Conservation (phyloP, 1,140 invertebrate genomes). For the Ceratoteleas bidentatus region DNA sequence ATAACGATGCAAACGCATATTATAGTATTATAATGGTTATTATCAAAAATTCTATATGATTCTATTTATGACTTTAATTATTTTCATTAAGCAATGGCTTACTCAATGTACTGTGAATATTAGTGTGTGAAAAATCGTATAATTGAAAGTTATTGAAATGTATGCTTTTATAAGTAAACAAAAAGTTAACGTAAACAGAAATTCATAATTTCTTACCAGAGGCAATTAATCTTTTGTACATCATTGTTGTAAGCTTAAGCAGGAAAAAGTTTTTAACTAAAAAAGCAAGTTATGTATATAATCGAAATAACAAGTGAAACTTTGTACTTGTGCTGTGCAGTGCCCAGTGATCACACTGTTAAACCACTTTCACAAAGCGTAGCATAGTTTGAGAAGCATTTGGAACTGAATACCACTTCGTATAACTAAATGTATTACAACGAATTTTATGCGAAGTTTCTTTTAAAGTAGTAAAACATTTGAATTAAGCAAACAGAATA, state of each 20-base stretch:
- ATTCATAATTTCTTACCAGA: not conserved
- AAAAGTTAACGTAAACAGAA: not conserved
- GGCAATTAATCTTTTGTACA: conserved; percentile 36
- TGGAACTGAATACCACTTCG: conserved; percentile 59
- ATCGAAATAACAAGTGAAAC: conserved; percentile 57
- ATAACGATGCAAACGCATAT: too few relatives aligned
- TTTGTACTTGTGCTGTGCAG: conserved; percentile 31
- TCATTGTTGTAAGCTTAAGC: conserved; percentile 30
- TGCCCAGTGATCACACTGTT: conserved; percentile 53
- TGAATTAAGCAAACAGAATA: not conserved
- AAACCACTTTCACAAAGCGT: conserved; percentile 59
- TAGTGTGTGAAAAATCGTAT: too few relatives aligned
- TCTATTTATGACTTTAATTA: too few relatives aligned
- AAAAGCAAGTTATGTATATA: conserved; percentile 48
- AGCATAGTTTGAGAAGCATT: conserved; percentile 62
- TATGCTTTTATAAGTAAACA: not conserved
- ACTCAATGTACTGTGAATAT: too few relatives aligned
- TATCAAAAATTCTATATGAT: too few relatives aligned
- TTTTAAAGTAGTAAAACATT: conserved; percentile 22
- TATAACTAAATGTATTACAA: conserved; percentile 58
- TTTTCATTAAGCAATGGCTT: too few relatives aligned
- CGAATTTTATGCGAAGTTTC: conserved; percentile 40
- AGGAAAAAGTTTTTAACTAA: conserved; percentile 47
- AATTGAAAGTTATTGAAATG: too few relatives aligned
- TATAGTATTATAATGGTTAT: too few relatives aligned